A percentile compares a stretch with the other conserved stretches of the same genome.
Evolutionary conservation across 2,797 vertebrate genomes (phyloP).

Genomic region (Falco concolor): DNA sequence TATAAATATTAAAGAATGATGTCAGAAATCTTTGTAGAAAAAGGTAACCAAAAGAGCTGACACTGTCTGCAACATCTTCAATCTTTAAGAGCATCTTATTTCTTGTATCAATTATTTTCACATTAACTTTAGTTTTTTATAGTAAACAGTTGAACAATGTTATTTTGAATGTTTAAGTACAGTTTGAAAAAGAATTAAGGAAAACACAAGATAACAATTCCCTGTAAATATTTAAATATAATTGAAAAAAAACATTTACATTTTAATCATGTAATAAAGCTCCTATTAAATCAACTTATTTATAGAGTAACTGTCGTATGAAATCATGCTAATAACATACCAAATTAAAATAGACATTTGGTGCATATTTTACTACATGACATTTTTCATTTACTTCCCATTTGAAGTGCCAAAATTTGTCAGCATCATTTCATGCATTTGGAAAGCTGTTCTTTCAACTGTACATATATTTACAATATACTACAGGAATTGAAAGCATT

Average conservation of each 20-base stretch:
- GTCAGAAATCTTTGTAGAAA: constrained; percentile 32
- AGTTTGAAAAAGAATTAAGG: background rate
- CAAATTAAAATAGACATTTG: background rate
- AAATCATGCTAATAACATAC: background rate
- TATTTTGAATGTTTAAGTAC: background rate
- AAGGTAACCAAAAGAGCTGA: background rate
- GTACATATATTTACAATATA: background rate
- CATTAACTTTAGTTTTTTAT: background rate
- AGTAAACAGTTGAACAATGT: background rate
- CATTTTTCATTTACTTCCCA: background rate
- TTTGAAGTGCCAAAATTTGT: background rate
- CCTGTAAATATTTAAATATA: background rate
- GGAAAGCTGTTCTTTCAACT: background rate
- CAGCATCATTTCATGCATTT: background rate
- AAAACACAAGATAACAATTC: background rate
- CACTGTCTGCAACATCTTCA: background rate
- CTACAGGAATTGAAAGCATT: background rate
- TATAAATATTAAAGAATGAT: constrained; percentile 17
- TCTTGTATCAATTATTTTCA: background rate
- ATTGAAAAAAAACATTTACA: background rate
- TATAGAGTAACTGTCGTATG: background rate
- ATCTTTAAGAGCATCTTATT: background rate
- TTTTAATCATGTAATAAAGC: background rate
- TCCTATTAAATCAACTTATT: background rate
- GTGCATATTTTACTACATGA: background rate